Evolutionary conservation across 1,140 invertebrate species (phyloP), one percentile per base, ranked within the genome.

Genomic region (Thaumatotibia leucotreta): DNA sequence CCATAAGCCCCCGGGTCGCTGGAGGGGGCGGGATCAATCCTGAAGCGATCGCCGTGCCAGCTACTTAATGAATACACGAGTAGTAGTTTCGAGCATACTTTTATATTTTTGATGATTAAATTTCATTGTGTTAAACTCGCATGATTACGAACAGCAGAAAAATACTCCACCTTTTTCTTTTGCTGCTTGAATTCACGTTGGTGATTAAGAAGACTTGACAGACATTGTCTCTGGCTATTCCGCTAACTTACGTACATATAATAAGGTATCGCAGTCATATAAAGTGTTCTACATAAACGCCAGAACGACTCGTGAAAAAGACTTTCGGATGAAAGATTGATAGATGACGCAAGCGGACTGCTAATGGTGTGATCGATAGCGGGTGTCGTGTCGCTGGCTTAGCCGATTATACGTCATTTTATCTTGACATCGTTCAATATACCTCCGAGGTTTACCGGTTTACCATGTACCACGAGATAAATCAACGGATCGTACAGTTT

Each of bases 341-440:
- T 89, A 82, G 79, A 86, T 87, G 81, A 80, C 73, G 76, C 74
- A 79, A 70, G 66, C 78, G 76, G 76, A 67, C 73, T 80, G 70
- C 80, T 88, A 90, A 90, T 90, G 85, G 82, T 75, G 80, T 88
- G 86, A 90, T 90, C 86, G 84, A 90, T 89, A 84, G 82, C 70
- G 68, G 76, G 74, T 87, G 86, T 86, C 84, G 80, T 83, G 74
- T 84, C 80, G 73, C 71, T 74, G 77, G 73, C 71, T 80, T 69
- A 67, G 63, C 64, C 80, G 79, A 82, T 83, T 84, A 75, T 82
- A 78, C 73, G 75, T 80, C 77, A 85, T 86, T 83, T 83, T 80
- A 83, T 84, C 77, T 79, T 80, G 79, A 84, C 79, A 69, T 71
- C 61, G 65, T 73, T 69, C 72, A 69, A 75, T 73, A 73, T 68